Base-by-base conservation (phyloP, 2,113 vertebrate genomes). In the Irena cyanogastra region DNA sequence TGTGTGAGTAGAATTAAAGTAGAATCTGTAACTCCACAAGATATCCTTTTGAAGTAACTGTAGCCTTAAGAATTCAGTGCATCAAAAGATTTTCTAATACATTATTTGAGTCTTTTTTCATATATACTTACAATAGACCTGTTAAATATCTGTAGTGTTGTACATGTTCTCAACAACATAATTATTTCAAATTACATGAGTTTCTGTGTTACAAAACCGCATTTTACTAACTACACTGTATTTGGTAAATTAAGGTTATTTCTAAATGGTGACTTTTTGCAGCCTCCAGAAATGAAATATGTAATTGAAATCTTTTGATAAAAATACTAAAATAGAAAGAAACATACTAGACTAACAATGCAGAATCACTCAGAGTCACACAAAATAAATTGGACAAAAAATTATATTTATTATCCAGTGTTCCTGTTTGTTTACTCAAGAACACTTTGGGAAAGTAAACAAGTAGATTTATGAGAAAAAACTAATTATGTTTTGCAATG, bases 181-280 rank as follows among this genome's bases (percentile, higher is more conserved):
- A 94, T 87, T 85, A 54, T 74, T 94, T 91, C n/a, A 83, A 94
- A 93, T 90, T 87, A 53, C 30, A 72, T 35, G 53, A 79, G 33
- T 69, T 94, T 82, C 63, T 10, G 4, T 52, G 57, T 88, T 72
- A 80, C n/a, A 85, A 87, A 91, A 56, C 28, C 23, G 13, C 31
- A 65, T 59, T 56, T 91, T 30, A 61, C 30, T 72, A 70, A 61
- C 54, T 35, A 56, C 35, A 68, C 11, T 53, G 2, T 24, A 39
- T 90, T 95, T 94, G 53, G n/a, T 89, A 85, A 89, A 91, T 87
- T 39, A 91, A 93, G 49, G 60, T 82, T 95, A 50, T 95, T 95
- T 87, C 65, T 54, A 68, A 89, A 75, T 3, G 6, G 41, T 37
- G 83, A 93, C 18, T 76, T 94, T 89, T 89, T 89, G 17, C 63